A percentile compares a stretch with the other conserved stretches of the same genome.
Evolutionary conservation across 2,888 invertebrate genomes (phyloP).

Genomic region (Chaitophorus viminalis): DNA sequence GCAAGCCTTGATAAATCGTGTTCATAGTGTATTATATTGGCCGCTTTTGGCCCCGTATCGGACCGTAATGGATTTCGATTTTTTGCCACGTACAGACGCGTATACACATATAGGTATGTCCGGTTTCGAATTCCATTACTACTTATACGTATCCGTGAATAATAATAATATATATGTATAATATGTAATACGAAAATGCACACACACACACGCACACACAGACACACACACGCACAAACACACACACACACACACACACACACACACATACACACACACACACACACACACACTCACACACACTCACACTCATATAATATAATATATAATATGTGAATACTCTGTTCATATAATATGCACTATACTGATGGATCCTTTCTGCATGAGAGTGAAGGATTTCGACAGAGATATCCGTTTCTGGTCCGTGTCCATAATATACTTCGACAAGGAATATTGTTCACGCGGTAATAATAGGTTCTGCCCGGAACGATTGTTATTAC

Average conservation of each 20-base stretch:
- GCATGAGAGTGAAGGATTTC: not conserved
- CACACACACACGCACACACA: not conserved
- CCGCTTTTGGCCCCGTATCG: not conserved
- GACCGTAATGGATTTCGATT: not conserved
- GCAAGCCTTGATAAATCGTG: not conserved
- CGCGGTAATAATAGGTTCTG: not conserved
- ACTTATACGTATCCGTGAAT: not conserved
- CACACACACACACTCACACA: not conserved
- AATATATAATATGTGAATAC: not conserved
- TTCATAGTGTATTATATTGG: not conserved
- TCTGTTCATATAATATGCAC: not conserved
- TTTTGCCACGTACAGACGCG: not conserved
- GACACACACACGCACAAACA: not conserved
- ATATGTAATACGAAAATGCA: not conserved
- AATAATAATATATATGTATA: not conserved
- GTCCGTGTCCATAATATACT: not conserved
- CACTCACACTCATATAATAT: no score
- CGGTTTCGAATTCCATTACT: not conserved
- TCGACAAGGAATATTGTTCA: constrained; percentile 13
- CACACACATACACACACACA: not conserved
- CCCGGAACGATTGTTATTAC: constrained; percentile 8
- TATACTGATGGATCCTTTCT: not conserved
- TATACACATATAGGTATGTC: not conserved
- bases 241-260: no score
- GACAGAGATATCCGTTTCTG: constrained; percentile 18